These are phyloP conservation scores for Coelinius sp. DNA, from an alignment of 2,888 invertebrate species.

Conservation along the genomic window DNA sequence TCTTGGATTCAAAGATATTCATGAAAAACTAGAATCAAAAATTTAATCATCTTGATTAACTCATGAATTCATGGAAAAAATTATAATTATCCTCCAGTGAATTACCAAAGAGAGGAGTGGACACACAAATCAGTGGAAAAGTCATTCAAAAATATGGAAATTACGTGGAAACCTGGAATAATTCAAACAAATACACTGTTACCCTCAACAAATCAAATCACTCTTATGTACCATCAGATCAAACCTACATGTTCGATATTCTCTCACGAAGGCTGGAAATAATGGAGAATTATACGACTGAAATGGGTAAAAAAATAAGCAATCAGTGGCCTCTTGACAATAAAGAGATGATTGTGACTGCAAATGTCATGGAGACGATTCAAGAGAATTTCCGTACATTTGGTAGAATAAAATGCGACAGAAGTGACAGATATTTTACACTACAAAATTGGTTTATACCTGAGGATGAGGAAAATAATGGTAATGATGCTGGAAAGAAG, in stretches of 20 bases:
- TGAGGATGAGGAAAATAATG: not conserved
- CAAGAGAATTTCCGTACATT: constrained; percentile 73
- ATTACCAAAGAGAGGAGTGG: not conserved
- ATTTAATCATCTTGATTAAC: too few species aligned
- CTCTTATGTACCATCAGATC: constrained; percentile 54
- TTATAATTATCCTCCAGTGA: constrained; percentile 4
- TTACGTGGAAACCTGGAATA: constrained; percentile 55
- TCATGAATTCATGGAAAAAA: too few species aligned
- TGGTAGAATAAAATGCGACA: constrained; percentile 85
- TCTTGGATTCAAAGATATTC: too few species aligned
- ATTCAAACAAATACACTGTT: constrained; percentile 39
- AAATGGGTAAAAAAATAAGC: constrained; percentile 55
- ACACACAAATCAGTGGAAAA: constrained; percentile 48
- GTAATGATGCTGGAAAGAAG: not conserved
- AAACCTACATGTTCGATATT: constrained; percentile 64
- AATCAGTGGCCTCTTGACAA: constrained; percentile 51
- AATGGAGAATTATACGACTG: constrained; percentile 50
- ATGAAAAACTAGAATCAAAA: too few species aligned
- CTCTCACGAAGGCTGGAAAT: constrained; percentile 53
- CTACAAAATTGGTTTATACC: constrained; percentile 44
- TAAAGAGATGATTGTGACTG: constrained; percentile 49
- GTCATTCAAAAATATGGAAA: constrained; percentile 54
- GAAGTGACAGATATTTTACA: constrained; percentile 70
- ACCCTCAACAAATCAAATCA: constrained; percentile 48
- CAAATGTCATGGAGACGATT: constrained; percentile 52